phyloP scores from a whole-genome alignment of 2,113 vertebrate species.

The Falco punctatus region DNA sequence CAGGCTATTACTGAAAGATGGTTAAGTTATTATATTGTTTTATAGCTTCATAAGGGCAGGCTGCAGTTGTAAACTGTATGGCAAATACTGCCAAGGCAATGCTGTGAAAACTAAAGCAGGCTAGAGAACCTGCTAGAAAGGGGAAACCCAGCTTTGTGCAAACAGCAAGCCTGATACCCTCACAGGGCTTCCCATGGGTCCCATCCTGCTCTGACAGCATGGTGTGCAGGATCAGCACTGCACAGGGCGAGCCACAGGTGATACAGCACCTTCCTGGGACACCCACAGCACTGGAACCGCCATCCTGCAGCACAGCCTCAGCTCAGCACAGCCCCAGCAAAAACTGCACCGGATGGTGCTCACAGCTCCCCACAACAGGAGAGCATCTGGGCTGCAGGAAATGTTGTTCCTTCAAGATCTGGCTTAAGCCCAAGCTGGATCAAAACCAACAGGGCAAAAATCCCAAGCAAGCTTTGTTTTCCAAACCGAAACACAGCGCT shows the following conservation, averaged over 20 bases:
- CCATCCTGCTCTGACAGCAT: fast-evolving
- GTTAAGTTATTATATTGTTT: not conserved
- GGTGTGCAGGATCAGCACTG: fast-evolving
- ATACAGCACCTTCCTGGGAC: not conserved
- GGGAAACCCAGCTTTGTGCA: not conserved
- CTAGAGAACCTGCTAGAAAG: fast-evolving
- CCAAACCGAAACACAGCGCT: not conserved
- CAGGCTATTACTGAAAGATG: not conserved
- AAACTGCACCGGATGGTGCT: fast-evolving
- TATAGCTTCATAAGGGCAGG: not conserved
- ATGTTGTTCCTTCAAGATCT: not conserved
- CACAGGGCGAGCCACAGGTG: fast-evolving
- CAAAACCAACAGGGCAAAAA: not conserved
- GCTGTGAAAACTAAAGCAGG: not conserved
- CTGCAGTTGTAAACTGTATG: fast-evolving
- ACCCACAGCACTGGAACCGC: not conserved
- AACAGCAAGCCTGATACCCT: fast-evolving
- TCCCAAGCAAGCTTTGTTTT: slow-evolving; percentile 23
- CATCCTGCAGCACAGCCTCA: not conserved
- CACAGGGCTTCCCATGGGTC: fast-evolving
- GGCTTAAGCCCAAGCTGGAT: slow-evolving; percentile 1
- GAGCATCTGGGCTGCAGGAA: slow-evolving; percentile 22
- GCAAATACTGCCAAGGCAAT: not conserved
- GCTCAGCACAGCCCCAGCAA: not conserved
- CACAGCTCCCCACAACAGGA: not conserved